phyloP scores from a whole-genome alignment of 1,140 invertebrate genomes.

The Aphelinus certus region DNA sequence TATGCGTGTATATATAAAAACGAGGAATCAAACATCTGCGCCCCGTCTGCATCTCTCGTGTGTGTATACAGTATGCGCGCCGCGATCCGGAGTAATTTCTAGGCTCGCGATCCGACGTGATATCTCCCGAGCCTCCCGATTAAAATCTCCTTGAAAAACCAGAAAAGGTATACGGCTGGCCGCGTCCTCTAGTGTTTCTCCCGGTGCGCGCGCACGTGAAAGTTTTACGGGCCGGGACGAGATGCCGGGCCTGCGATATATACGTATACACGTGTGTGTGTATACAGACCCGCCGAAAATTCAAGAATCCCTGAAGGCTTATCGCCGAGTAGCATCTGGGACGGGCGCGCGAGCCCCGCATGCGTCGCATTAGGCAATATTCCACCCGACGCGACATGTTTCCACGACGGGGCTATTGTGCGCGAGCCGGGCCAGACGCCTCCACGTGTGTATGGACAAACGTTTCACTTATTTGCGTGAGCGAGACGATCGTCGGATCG shows the following conservation, averaged over 20 bases:
- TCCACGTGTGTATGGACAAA: too few relatives aligned
- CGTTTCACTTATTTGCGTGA: too few relatives aligned
- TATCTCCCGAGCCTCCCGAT: slow-evolving; percentile 14
- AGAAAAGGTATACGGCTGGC: slow-evolving; percentile 1
- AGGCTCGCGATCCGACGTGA: neutral
- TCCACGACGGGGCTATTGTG: too few relatives aligned
- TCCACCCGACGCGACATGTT: too few relatives aligned
- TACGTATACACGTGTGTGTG: neutral
- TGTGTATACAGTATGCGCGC: neutral
- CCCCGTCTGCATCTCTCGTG: neutral
- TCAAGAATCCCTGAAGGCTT: slow-evolving; percentile 1
- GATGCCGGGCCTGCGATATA: neutral
- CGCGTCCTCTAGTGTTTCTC: slow-evolving; percentile 16
- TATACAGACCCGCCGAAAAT: slow-evolving; percentile 4
- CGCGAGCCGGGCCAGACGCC: too few relatives aligned
- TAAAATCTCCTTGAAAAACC: slow-evolving; percentile 25
- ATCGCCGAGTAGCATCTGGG: too few relatives aligned
- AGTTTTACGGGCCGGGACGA: too few relatives aligned
- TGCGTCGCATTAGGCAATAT: too few relatives aligned
- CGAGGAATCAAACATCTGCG: slow-evolving; percentile 17
- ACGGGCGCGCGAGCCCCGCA: too few relatives aligned
- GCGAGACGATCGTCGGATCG: too few relatives aligned
- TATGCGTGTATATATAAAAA: neutral
- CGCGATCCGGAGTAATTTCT: neutral
- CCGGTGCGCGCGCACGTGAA: neutral